Conservation (phyloP, 2,888 invertebrate species). For the Dryadula phaetusa region DNA sequence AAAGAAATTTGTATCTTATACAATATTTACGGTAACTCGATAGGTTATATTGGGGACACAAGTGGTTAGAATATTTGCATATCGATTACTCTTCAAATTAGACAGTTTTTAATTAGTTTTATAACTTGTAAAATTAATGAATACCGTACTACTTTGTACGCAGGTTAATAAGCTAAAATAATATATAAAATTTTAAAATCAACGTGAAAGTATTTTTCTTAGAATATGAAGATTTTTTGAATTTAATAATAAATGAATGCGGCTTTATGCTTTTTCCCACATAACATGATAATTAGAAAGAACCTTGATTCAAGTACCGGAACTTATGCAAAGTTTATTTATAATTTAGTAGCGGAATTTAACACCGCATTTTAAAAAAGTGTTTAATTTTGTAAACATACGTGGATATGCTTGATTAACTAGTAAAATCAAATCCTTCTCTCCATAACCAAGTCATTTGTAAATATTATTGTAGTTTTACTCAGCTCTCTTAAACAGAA, state of each 20-base stretch:
- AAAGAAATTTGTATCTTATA: constrained; percentile 50
- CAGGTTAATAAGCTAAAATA: not conserved
- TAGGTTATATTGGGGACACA: constrained; percentile 38
- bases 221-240: not conserved
- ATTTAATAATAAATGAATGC: too few relatives aligned
- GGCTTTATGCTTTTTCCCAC: too few relatives aligned
- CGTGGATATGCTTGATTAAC: too few relatives aligned
- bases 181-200: not conserved
- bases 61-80: constrained; percentile 42
- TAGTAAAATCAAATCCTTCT: not conserved
- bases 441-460: not conserved
- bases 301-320: too few relatives aligned
- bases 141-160: not conserved
- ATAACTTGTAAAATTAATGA: not conserved
- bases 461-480: not conserved
- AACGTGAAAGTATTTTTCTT: not conserved
- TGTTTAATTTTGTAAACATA: too few relatives aligned
- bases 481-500: too few relatives aligned
- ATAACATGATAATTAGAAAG: too few relatives aligned
- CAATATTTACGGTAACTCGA: constrained; percentile 47
- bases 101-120: constrained; percentile 11
- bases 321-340: too few relatives aligned
- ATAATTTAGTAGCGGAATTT: too few relatives aligned
- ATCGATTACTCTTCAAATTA: constrained; percentile 6
- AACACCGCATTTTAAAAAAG: too few relatives aligned